Evolutionary conservation across 2,888 invertebrate genomes (phyloP).

Genomic region (Ceramica pisi): DNA sequence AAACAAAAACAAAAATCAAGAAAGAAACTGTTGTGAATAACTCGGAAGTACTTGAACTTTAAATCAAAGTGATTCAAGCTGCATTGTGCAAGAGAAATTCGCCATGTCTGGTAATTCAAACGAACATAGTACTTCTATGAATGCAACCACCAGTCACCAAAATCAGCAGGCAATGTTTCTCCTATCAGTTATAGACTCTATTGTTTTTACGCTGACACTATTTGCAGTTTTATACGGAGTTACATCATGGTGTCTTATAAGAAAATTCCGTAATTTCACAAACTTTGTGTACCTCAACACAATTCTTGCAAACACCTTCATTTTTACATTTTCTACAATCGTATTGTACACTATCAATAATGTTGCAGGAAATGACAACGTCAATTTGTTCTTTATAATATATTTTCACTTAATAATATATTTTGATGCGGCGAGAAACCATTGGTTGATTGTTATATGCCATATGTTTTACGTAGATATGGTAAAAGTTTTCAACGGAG

Average conservation of each 20-base stretch:
- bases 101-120: neutral
- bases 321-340: neutral
- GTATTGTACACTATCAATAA: no score
- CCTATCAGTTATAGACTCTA: neutral
- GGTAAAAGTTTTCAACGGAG: neutral
- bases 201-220: neutral
- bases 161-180: no score
- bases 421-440: neutral
- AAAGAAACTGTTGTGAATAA: no score
- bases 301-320: neutral
- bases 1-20: no score
- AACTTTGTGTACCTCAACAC: constrained; percentile 9
- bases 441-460: neutral
- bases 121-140: neutral
- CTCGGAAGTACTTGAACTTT: no score
- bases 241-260: neutral
- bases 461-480: neutral
- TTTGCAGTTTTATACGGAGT: neutral
- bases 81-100: no score
- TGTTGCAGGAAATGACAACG: neutral
- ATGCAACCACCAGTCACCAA: no score
- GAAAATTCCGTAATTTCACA: neutral
- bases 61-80: no score
- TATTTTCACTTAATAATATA: neutral
- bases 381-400: no score